A percentile compares a stretch with the other conserved stretches of the same genome.
phyloP scores from a whole-genome alignment of 2,113 vertebrate genomes.

The Brachypteracias leptosomus region DNA sequence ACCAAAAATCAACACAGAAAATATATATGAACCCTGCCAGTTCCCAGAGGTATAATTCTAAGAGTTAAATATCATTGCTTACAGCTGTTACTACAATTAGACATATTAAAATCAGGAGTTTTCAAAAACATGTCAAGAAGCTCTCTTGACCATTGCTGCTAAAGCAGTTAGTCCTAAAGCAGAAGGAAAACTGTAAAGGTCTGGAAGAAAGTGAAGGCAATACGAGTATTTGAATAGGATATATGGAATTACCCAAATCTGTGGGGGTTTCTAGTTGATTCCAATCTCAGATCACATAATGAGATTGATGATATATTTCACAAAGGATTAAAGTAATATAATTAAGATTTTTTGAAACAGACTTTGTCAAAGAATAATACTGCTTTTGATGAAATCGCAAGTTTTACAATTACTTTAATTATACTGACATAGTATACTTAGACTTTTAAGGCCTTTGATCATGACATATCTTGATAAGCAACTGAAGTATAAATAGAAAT shows the following conservation, averaged over 20 bases:
- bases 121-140: not conserved
- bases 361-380: not conserved
- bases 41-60: not conserved
- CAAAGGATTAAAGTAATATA: not conserved
- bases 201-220: not conserved
- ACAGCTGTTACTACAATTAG: not conserved
- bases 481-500: conserved; percentile 31
- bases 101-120: not conserved
- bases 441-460: not conserved
- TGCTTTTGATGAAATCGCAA: not conserved
- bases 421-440: not conserved
- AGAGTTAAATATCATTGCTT: not conserved
- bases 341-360: not conserved
- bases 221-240: not conserved
- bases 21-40: not conserved
- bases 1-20: not conserved
- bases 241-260: not conserved
- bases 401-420: not conserved
- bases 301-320: not conserved
- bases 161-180: not conserved
- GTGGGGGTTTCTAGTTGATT: not conserved
- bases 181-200: not conserved
- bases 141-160: not conserved
- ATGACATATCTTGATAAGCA: not conserved
- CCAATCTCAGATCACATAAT: not conserved